A percentile compares a stretch with the other conserved stretches of the same genome.
phyloP scores from a whole-genome alignment of 2,888 invertebrate species.

The Tholera decimalis region DNA sequence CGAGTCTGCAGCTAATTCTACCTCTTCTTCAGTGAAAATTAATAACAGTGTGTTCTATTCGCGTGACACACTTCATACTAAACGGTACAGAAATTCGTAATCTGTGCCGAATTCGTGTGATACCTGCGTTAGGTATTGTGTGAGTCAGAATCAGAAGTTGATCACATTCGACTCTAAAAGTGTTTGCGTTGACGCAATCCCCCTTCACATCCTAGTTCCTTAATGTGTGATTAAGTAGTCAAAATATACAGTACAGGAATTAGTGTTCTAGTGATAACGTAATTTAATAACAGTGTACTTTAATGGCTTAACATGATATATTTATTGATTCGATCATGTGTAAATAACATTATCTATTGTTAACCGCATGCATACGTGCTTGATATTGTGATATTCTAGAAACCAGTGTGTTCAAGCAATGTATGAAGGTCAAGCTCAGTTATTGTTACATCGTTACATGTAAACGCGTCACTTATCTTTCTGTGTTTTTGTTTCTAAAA shows the following conservation, averaged over 20 bases:
- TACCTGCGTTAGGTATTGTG: slow-evolving; percentile 67
- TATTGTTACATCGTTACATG: slow-evolving; percentile 75
- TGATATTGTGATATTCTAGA: slow-evolving; percentile 76
- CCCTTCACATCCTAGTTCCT: slow-evolving; percentile 58
- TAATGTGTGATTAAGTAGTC: slow-evolving; percentile 48
- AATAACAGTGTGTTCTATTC: slow-evolving; percentile 68
- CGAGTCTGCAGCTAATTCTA: slow-evolving; percentile 74
- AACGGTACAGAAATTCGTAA: slow-evolving; percentile 63
- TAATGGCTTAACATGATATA: slow-evolving; percentile 40
- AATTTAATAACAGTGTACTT: slow-evolving; percentile 61
- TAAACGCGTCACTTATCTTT: slow-evolving; percentile 56
- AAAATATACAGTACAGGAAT: slow-evolving; percentile 52
- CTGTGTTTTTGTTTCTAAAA: slow-evolving; percentile 49
- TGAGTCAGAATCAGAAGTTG: slow-evolving; percentile 69
- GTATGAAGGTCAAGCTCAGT: slow-evolving; percentile 81
- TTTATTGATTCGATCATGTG: slow-evolving; percentile 62
- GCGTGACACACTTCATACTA: slow-evolving; percentile 69
- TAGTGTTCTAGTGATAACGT: slow-evolving; percentile 52
- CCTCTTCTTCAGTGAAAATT: slow-evolving; percentile 70
- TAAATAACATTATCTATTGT: slow-evolving; percentile 56
- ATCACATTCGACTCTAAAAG: slow-evolving; percentile 64
- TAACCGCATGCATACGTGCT: slow-evolving; percentile 52
- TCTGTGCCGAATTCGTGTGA: slow-evolving; percentile 64
- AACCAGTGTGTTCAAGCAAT: slow-evolving; percentile 71
- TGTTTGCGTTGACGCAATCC: slow-evolving; percentile 64